Percentiles rank a stretch among this genome's conserved stretches.
Conservation (phyloP, 2,888 invertebrate genomes). For the Sylvicola cinctus region DNA sequence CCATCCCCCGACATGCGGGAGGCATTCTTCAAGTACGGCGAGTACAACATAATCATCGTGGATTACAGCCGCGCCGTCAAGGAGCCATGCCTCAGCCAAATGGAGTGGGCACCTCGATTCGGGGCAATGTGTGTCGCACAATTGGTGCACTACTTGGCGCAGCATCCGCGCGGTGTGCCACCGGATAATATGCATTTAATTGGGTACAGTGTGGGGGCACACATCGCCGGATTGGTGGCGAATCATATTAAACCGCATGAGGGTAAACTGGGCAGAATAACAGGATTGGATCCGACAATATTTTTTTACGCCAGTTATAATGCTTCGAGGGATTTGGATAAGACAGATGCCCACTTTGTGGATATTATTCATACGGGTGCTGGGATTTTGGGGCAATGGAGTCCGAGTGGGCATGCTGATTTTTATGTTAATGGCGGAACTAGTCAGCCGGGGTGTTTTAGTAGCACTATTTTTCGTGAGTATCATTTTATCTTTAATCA, state of each 20-base stretch:
- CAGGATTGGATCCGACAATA: constrained; percentile 72
- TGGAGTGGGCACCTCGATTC: constrained; percentile 42
- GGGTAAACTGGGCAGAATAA: constrained; percentile 66
- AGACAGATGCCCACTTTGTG: constrained; percentile 62
- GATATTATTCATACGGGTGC: constrained; percentile 72
- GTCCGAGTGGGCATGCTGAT: constrained; percentile 72
- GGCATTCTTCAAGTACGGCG: constrained; percentile 58
- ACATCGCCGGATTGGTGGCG: constrained; percentile 64
- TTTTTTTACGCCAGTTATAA: constrained; percentile 70
- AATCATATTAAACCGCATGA: constrained; percentile 42
- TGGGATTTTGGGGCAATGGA: constrained; percentile 76
- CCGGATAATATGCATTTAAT: constrained; percentile 61
- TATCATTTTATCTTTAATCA: constrained; percentile 8
- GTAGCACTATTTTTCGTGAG: constrained; percentile 64
- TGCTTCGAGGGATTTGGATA: constrained; percentile 57
- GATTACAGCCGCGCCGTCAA: constrained; percentile 61
- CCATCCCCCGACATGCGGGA: constrained; percentile 71
- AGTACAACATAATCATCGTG: constrained; percentile 74
- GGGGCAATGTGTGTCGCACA: constrained; percentile 59
- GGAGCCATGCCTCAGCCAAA: constrained; percentile 66
- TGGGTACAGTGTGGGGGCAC: constrained; percentile 74
- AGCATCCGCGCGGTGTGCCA: constrained; percentile 53
- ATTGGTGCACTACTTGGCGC: constrained; percentile 52
- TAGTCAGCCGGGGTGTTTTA: constrained; percentile 70
- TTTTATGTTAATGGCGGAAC: constrained; percentile 76